phyloP scores from a whole-genome alignment of 2,113 vertebrate species.

The Bubalus kerabau region DNA sequence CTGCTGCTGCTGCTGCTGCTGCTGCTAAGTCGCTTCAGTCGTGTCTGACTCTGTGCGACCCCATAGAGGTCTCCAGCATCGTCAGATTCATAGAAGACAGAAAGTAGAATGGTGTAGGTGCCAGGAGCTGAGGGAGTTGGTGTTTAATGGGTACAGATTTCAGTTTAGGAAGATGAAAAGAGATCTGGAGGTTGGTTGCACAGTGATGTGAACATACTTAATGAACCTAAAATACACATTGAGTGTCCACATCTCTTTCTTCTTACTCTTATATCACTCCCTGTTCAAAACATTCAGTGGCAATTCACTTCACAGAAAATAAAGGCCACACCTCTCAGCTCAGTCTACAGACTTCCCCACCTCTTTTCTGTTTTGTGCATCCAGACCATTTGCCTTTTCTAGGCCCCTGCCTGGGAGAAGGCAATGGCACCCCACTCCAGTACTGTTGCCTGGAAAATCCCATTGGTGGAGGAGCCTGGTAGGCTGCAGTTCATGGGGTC shows the following conservation, averaged over 20 bases:
- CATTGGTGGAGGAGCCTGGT: too few species aligned
- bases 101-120: background rate
- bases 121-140: background rate
- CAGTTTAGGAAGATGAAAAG: background rate
- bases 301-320: background rate
- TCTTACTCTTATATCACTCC: background rate
- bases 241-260: background rate
- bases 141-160: background rate
- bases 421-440: too few species aligned
- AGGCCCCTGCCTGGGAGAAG: background rate
- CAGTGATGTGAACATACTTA: background rate
- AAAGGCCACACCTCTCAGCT: background rate
- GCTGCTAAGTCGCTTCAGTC: background rate
- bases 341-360: background rate
- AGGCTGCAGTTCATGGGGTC: too few species aligned
- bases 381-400: background rate
- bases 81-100: background rate
- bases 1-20: background rate
- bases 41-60: accelerated
- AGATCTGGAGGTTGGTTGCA: background rate
- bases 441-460: too few species aligned
- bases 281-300: background rate
- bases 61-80: background rate
- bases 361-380: background rate
- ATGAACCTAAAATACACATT: background rate